A percentile compares a stretch with the other conserved stretches of the same genome.
Conservation (phyloP, 2,797 vertebrate species). For the Schizothorax lantsangensis region DNA sequence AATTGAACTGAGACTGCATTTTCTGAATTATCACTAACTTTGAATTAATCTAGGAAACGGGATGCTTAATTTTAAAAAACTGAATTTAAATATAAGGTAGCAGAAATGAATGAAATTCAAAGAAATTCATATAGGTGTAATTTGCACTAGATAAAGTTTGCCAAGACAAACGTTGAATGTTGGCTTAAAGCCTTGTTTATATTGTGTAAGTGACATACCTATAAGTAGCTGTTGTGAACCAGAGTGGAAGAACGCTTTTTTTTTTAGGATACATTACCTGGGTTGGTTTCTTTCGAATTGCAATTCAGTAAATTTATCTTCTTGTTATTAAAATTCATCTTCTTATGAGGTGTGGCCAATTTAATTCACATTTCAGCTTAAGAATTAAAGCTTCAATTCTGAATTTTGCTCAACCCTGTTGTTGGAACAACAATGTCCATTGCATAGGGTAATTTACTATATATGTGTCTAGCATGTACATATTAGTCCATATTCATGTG, state of each 20-base stretch:
- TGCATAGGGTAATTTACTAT: neutral
- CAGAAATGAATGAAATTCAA: neutral
- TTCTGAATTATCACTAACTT: neutral
- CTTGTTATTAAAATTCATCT: neutral
- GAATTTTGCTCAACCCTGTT: neutral
- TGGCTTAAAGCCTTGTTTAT: neutral
- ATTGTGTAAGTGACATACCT: neutral
- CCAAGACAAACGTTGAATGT: neutral
- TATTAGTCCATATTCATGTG: neutral
- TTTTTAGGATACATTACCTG: neutral
- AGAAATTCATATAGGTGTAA: neutral
- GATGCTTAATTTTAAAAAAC: neutral
- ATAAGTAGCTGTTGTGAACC: neutral
- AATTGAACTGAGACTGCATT: neutral
- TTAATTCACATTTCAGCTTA: neutral
- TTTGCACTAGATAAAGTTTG: neutral
- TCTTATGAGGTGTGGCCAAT: neutral
- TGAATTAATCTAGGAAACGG: neutral
- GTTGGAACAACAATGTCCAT: neutral
- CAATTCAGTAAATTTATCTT: neutral
- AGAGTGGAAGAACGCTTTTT: neutral
- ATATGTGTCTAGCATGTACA: neutral
- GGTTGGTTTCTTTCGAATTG: neutral
- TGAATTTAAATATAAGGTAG: too few relatives aligned
- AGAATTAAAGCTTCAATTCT: neutral